Percentiles rank a stretch among this genome's conserved stretches.
These are phyloP conservation scores for Cynaeus angustus DNA, from an alignment of 2,888 invertebrate species.

Conservation along the genomic window DNA sequence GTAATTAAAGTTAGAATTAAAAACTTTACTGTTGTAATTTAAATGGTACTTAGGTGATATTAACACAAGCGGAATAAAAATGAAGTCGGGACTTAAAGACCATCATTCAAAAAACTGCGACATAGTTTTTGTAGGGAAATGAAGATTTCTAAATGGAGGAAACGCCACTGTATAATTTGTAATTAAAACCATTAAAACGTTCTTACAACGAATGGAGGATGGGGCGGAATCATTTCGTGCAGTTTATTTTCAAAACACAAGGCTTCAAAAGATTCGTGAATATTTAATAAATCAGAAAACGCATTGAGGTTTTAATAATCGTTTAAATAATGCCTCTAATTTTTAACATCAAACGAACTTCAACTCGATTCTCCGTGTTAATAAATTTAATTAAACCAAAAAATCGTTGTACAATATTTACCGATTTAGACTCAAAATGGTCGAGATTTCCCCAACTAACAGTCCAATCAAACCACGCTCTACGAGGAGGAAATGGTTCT, in stretches of 20 bases:
- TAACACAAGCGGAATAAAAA: conserved; percentile 18
- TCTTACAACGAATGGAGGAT: neutral
- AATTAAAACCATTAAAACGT: neutral
- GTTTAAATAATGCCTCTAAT: conserved; percentile 13
- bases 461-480: conserved; percentile 10
- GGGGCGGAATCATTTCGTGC: neutral
- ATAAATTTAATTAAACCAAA: conserved; percentile 31
- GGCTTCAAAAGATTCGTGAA: neutral
- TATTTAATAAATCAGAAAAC: conserved; percentile 15
- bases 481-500: conserved; percentile 15
- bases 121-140: conserved; percentile 7
- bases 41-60: conserved; percentile 10
- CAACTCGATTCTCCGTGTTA: neutral
- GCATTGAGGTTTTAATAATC: conserved; percentile 12
- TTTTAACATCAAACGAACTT: conserved; percentile 20
- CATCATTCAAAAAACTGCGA: conserved; percentile 4
- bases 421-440: conserved; percentile 11
- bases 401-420: conserved; percentile 18
- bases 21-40: conserved; percentile 9
- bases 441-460: conserved; percentile 4
- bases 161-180: neutral
- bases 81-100: conserved; percentile 3
- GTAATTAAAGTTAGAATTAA: conserved; percentile 18
- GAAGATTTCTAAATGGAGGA: conserved; percentile 3
- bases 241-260: neutral